Conservation (phyloP, 2,113 vertebrate genomes). For the Podarcis muralis region DNA sequence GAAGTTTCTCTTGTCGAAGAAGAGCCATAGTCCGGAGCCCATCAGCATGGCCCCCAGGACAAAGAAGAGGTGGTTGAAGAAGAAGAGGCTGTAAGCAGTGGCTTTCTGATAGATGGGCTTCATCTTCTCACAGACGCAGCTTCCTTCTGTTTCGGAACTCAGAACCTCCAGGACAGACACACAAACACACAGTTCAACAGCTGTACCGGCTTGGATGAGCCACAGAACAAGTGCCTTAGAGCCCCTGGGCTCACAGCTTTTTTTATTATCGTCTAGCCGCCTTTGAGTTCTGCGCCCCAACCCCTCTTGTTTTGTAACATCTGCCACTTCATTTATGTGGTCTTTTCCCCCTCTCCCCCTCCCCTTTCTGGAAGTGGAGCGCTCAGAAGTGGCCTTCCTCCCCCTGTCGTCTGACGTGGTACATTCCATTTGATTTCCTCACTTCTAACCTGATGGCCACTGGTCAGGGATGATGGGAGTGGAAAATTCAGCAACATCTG, state of each 20-base stretch:
- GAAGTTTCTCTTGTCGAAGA: background rate
- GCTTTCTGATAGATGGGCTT: background rate
- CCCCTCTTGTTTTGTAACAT: too few species aligned
- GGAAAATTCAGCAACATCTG: too few species aligned
- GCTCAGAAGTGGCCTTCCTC: background rate
- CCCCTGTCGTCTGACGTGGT: background rate
- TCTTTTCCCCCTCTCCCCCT: background rate
- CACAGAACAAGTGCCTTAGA: too few species aligned
- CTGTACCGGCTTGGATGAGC: background rate
- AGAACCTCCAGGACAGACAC: background rate
- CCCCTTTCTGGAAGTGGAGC: too few species aligned
- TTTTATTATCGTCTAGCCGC: too few species aligned
- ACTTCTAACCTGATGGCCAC: background rate
- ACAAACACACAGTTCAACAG: background rate
- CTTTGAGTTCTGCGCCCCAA: too few species aligned
- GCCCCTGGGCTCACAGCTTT: too few species aligned
- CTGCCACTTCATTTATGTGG: background rate
- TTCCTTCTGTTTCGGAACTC: background rate
- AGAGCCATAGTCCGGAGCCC: background rate
- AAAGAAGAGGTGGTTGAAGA: conserved; percentile 13
- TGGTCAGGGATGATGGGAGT: too few species aligned
- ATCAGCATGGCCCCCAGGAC: background rate
- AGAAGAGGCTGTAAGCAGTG: background rate
- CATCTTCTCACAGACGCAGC: background rate
- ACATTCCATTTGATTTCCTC: background rate